Conservation (phyloP, 2,888 invertebrate genomes). For the Amphimallon solstitiale region DNA sequence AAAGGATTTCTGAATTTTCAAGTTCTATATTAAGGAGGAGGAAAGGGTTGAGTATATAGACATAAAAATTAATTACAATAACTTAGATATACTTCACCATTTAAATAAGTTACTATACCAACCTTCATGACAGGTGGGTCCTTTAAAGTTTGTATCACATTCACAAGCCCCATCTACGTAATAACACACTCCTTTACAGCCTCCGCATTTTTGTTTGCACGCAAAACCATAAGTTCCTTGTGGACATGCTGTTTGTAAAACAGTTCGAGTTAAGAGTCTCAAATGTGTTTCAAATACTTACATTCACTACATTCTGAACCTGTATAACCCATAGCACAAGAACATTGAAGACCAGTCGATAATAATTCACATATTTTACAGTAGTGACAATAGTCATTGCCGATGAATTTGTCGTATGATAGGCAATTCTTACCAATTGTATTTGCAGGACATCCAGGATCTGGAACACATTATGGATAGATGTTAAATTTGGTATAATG, state of each 20-base stretch:
- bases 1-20: no score
- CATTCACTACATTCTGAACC: background rate
- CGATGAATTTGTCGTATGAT: background rate
- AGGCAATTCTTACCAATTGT: constrained; percentile 16
- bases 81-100: no score
- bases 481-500: no score
- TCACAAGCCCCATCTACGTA: background rate
- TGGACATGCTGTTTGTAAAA: background rate
- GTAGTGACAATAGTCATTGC: background rate
- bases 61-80: no score
- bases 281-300: background rate
- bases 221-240: background rate
- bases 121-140: background rate
- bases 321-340: constrained; percentile 2
- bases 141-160: background rate
- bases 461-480: no score
- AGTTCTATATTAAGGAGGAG: no score
- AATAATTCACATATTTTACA: background rate
- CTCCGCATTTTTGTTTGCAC: constrained; percentile 1
- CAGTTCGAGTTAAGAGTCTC: no score
- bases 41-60: no score
- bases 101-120: background rate
- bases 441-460: background rate
- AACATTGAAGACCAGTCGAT: background rate
- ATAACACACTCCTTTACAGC: background rate